Percentiles rank a stretch among this genome's conserved stretches.
Conservation (phyloP, 1,140 invertebrate species). For the Cydia fagiglandana region DNA sequence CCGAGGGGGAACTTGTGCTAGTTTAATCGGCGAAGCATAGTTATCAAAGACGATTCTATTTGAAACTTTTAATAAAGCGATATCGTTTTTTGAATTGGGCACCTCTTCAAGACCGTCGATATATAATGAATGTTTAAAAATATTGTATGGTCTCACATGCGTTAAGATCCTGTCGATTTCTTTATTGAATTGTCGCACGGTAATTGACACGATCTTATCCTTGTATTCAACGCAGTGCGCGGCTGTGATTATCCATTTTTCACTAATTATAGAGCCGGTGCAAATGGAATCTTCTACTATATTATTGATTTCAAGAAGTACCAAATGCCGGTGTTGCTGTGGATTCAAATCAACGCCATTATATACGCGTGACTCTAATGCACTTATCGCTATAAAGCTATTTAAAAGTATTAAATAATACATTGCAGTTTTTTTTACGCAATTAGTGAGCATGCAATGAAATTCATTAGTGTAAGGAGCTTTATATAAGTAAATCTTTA, state of each 20-base stretch:
- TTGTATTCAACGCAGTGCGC: background rate
- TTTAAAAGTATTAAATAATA: background rate
- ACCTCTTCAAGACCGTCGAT: background rate
- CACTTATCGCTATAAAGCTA: conserved; percentile 5
- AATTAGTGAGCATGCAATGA: background rate
- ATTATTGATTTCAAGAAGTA: too few relatives aligned
- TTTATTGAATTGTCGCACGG: background rate
- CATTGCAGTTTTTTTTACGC: background rate
- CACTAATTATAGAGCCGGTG: background rate
- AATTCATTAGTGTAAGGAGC: background rate
- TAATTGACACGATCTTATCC: background rate
- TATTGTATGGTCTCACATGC: background rate
- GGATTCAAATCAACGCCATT: background rate
- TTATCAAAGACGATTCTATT: conserved; percentile 32
- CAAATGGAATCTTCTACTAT: background rate
- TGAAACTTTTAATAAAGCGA: conserved; percentile 38
- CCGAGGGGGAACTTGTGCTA: conserved; percentile 27
- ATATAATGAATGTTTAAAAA: background rate
- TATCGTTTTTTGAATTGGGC: conserved; percentile 24
- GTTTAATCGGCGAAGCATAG: conserved; percentile 32
- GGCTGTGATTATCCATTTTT: background rate
- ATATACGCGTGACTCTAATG: background rate
- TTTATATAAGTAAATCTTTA: background rate
- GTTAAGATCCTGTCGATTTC: background rate
- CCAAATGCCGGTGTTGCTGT: background rate